A percentile compares a stretch with the other conserved stretches of the same genome.
Conservation (phyloP, 2,888 invertebrate species). For the Diloba caeruleocephala region DNA sequence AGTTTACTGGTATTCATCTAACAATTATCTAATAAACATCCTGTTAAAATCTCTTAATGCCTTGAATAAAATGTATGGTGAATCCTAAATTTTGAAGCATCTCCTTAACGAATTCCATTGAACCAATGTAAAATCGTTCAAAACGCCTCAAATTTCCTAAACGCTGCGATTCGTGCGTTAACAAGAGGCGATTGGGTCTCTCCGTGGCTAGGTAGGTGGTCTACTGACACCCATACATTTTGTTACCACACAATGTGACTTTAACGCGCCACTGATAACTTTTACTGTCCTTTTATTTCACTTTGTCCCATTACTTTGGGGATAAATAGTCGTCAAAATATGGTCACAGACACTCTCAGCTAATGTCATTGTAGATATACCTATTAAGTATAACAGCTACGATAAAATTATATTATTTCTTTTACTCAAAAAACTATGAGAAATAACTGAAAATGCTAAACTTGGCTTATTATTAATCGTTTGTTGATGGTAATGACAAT, state of each 20-base stretch:
- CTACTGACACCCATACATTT: constrained; percentile 68
- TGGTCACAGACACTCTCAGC: constrained; percentile 56
- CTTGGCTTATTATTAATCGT: too few relatives aligned
- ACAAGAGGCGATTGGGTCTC: constrained; percentile 22
- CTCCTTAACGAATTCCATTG: constrained; percentile 67
- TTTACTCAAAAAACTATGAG: neutral
- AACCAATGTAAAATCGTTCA: constrained; percentile 62
- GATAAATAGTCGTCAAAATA: constrained; percentile 68
- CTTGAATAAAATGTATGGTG: too few relatives aligned
- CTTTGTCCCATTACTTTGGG: constrained; percentile 69
- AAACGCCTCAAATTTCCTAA: constrained; percentile 69
- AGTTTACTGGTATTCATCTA: too few relatives aligned
- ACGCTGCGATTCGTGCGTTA: constrained; percentile 57
- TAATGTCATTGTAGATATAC: constrained; percentile 43
- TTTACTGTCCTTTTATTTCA: constrained; percentile 74
- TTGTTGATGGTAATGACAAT: too few relatives aligned
- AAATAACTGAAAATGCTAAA: neutral
- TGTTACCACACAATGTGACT: constrained; percentile 69
- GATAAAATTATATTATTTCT: constrained; percentile 9
- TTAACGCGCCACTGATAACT: constrained; percentile 69
- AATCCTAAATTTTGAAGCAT: constrained; percentile 42
- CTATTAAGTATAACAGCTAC: constrained; percentile 2
- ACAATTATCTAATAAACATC: too few relatives aligned
- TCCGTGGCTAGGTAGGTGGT: constrained; percentile 71
- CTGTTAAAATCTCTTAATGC: too few relatives aligned